Evolutionary conservation across 2,888 invertebrate genomes (phyloP).

Genomic region (Mythimna loreyi): DNA sequence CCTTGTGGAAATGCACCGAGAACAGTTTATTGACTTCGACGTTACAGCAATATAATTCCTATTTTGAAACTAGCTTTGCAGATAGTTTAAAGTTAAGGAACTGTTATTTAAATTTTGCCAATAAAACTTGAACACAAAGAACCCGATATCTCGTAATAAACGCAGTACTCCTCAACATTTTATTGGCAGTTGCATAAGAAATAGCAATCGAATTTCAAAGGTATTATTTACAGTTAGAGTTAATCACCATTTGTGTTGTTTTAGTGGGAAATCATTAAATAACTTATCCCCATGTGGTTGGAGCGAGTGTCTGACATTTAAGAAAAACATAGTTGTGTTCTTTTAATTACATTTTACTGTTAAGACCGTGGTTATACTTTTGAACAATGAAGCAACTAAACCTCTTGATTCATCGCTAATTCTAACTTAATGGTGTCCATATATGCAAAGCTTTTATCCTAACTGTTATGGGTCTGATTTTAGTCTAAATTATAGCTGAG

Average conservation of each 20-base stretch:
- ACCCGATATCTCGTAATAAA: no score
- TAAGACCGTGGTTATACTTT: no score
- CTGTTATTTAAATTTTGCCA: neutral
- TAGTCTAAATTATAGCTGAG: neutral
- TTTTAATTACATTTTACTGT: no score
- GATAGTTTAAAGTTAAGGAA: neutral
- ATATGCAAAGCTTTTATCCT: neutral
- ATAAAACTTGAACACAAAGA: neutral
- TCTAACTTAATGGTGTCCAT: neutral
- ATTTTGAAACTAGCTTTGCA: neutral
- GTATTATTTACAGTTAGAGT: conserved; percentile 5
- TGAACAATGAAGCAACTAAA: no score
- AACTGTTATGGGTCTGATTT: neutral
- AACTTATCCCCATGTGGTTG: no score
- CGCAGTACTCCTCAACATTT: neutral
- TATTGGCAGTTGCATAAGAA: neutral
- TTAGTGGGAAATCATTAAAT: no score
- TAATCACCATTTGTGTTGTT: neutral
- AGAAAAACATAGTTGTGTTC: no score
- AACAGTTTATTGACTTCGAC: conserved; percentile 20
- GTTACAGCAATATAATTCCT: neutral
- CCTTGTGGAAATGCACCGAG: conserved; percentile 13
- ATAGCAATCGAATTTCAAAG: neutral
- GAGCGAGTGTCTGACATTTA: no score
- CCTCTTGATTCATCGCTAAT: no score